Evolutionary conservation across 2,888 invertebrate genomes (phyloP), one percentile per base, ranked within the genome.

Genomic region (Kuschelorhynchus macadamiae): DNA sequence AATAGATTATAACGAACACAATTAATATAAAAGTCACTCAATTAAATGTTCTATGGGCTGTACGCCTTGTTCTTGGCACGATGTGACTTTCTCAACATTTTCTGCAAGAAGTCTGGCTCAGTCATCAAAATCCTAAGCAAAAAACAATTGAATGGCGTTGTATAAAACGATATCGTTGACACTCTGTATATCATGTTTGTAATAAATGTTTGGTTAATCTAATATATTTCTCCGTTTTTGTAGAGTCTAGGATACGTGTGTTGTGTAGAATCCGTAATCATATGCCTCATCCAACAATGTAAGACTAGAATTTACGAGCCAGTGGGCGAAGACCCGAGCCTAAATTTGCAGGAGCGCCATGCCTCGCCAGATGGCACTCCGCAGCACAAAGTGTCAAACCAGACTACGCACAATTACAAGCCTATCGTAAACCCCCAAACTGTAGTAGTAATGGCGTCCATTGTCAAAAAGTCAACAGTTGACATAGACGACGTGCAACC

Each of bases 221-320:
- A n/a, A n/a, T n/a, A n/a, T n/a, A n/a, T 44, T 44, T 20, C 2
- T 39, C n/a, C 1, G 11, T 44, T 61, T 71, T 80, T 80, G n/a
- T 77, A 89, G 89, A 85, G 87, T 77, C 84, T 89, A 77, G 89
- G 89, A 73, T 89, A 88, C 79, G 79, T 87, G 67, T 89, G 89
- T 81, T 88, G 87, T 74, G 77, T 88, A 79, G 88, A 89, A 83
- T 87, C 88, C 53, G 81, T 88, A 72, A 79, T 89, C 71, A 81
- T 89, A 74, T 86, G 88, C 73, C 82, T 88, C 74, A 84, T 89
- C 75, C 87, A 88, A 75, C 85, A 86, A 75, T 88, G 87, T 82
- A 86, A 86, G 73, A 85, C 84, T 75, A 85, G 85, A 75, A 55
- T 60, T 41, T 89, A 89, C 78, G 86, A 87, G 72, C 88, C 88